phyloP scores from a whole-genome alignment of 1,140 invertebrate genomes.

The Himalopsyche phryganea region DNA sequence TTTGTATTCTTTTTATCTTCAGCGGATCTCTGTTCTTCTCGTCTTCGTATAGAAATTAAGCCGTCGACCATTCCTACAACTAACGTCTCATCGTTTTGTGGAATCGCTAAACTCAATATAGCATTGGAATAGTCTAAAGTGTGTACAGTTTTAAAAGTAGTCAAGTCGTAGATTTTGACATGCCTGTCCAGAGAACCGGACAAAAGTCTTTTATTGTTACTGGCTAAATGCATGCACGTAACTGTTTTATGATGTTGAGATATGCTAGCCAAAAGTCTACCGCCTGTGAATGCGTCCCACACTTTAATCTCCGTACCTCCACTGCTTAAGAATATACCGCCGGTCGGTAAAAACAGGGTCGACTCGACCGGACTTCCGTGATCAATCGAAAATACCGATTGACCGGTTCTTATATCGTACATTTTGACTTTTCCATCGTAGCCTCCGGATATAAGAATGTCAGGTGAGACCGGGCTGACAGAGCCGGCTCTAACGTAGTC shows the following conservation, averaged over 20 bases:
- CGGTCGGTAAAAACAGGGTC: conserved; percentile 82
- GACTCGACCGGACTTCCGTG: conserved; percentile 91
- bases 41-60: conserved; percentile 78
- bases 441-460: conserved; percentile 82
- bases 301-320: conserved; percentile 90
- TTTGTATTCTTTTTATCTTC: conserved; percentile 48
- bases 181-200: conserved; percentile 91
- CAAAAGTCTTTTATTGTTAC: conserved; percentile 75
- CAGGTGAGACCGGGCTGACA: conserved; percentile 69
- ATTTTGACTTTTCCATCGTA: conserved; percentile 90
- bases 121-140: conserved; percentile 88
- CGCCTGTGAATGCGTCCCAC: conserved; percentile 88
- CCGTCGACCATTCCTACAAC: conserved; percentile 92
- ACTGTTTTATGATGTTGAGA: conserved; percentile 92
- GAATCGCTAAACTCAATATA: conserved; percentile 78
- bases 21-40: conserved; percentile 55
- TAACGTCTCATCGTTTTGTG: conserved; percentile 78
- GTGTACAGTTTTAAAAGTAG: conserved; percentile 82
- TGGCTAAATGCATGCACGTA: conserved; percentile 75
- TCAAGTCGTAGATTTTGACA: conserved; percentile 90
- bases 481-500: conserved; percentile 83
- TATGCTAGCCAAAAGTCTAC: conserved; percentile 75
- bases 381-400: conserved; percentile 71
- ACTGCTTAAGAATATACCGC: conserved; percentile 86
- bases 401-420: conserved; percentile 78